Evolutionary conservation across 1,140 invertebrate genomes (phyloP), one percentile per base, ranked within the genome.

Genomic region (Drosophila bocki): DNA sequence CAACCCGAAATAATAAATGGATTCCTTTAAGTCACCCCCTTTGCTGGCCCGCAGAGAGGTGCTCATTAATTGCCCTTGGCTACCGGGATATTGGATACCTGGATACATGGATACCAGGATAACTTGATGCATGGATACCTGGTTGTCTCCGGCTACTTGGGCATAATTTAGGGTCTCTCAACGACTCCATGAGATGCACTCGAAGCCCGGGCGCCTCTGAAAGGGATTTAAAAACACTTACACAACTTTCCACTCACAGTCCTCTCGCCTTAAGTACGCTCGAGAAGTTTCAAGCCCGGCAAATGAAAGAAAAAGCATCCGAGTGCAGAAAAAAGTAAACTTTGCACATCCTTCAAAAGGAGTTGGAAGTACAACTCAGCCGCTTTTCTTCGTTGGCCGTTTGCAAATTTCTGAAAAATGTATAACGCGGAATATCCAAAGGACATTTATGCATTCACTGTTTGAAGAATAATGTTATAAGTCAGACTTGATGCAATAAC

Each of bases 141-240:
- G 56, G n/a, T 26, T 70, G 47, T 70, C 42, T 11, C 50, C 51
- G 62, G 68, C 70, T 62, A 75, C 57, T 75, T 75, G 72, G 48
- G 41, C 58, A 75, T 75, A 75, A 63, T 75, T 75, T 75, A 75
- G 70, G 58, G 58, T 53, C 59, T 57, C 63, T 75, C 51, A 44
- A 65, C 44, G 39, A 63, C 58, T 51, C 54, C 22, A 50, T 71
- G 69, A 59, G 67, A 72, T 72, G 69, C 69, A 72, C 69, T 72
- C 67, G 69, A 72, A 64, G 63, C 74, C 53, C 32, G 62, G 64
- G 33, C 54, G 74, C 74, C 75, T 44, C 29, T 54, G 67, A 64
- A 77, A 78, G 75, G 75, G 75, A 78, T 78, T 78, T 78, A 61
- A 70, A 78, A 78, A 78, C 75, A 78, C 75, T 78, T 78, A 78